These are phyloP conservation scores for Coecobrya sp. DNA, from an alignment of 2,888 invertebrate species.

Conservation along the genomic window DNA sequence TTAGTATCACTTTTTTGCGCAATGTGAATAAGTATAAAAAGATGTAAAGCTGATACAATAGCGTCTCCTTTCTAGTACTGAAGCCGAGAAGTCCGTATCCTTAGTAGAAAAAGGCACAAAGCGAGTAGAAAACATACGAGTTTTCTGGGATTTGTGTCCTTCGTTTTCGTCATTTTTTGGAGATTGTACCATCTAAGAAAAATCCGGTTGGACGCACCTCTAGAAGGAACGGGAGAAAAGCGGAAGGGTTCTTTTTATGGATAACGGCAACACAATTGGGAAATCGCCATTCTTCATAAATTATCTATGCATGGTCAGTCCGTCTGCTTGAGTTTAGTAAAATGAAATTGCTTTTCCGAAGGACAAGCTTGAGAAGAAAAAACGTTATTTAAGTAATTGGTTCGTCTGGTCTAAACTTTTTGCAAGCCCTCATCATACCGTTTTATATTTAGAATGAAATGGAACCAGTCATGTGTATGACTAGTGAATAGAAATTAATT, in stretches of 20 bases:
- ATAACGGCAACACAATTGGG: neutral
- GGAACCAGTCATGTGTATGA: no score
- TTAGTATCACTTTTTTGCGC: constrained; percentile 16
- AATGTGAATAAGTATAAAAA: constrained; percentile 43
- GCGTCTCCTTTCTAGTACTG: neutral
- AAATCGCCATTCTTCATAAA: neutral
- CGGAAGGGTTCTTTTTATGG: neutral
- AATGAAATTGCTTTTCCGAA: constrained; percentile 3
- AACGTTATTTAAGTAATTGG: neutral
- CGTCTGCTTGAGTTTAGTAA: neutral
- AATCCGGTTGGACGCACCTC: neutral
- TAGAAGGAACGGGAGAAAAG: neutral
- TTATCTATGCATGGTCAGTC: constrained; percentile 20
- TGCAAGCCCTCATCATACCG: neutral
- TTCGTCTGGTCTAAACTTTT: neutral
- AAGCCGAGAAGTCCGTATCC: neutral
- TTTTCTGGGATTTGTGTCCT: neutral
- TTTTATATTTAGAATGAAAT: no score
- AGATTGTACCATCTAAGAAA: neutral
- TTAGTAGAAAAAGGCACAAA: neutral
- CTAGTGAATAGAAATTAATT: no score
- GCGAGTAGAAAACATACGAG: neutral
- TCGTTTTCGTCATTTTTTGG: neutral
- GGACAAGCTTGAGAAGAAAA: constrained; percentile 3
- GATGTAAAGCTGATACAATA: neutral